These are phyloP conservation scores for Heteromyza rotundicornis DNA, from an alignment of 2,888 invertebrate species.

Conservation along the genomic window DNA sequence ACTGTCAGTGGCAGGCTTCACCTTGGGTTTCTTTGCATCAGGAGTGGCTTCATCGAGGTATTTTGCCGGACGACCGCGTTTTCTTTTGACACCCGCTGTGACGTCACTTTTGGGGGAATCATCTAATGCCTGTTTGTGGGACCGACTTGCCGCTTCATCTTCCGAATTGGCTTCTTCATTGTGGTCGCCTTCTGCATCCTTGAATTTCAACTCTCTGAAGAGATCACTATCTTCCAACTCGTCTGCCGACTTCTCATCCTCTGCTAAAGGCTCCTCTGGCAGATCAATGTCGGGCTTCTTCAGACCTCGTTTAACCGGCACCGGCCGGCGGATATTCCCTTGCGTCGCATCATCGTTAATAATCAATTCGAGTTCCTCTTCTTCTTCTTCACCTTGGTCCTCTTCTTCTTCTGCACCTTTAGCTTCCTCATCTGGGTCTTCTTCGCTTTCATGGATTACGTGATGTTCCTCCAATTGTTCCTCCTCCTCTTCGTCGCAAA, in stretches of 20 bases:
- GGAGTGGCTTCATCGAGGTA: too few relatives aligned
- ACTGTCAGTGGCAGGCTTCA: background rate
- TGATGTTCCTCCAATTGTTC: slow-evolving; percentile 8
- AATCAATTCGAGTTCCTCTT: too few relatives aligned
- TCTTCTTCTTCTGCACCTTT: background rate
- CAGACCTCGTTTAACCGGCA: background rate
- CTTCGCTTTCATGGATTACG: slow-evolving; percentile 5
- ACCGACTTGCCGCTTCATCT: slow-evolving; percentile 6
- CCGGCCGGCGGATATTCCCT: background rate
- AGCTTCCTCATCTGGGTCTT: background rate
- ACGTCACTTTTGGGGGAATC: background rate
- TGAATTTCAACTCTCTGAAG: slow-evolving; percentile 27
- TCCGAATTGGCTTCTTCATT: slow-evolving; percentile 3
- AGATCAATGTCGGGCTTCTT: slow-evolving; percentile 13
- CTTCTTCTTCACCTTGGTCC: background rate
- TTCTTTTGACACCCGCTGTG: background rate
- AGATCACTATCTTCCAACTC: slow-evolving; percentile 23
- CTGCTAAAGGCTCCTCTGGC: slow-evolving; percentile 6
- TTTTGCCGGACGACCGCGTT: slow-evolving; percentile 11
- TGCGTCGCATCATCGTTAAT: background rate
- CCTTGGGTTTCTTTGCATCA: background rate
- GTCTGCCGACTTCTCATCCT: slow-evolving; percentile 8
- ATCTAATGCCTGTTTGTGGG: too few relatives aligned
- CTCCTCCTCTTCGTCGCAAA: background rate
- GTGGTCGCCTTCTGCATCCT: slow-evolving; percentile 12